These are phyloP conservation scores for Philereme transversata DNA, from an alignment of 2,888 invertebrate species.

Conservation along the genomic window DNA sequence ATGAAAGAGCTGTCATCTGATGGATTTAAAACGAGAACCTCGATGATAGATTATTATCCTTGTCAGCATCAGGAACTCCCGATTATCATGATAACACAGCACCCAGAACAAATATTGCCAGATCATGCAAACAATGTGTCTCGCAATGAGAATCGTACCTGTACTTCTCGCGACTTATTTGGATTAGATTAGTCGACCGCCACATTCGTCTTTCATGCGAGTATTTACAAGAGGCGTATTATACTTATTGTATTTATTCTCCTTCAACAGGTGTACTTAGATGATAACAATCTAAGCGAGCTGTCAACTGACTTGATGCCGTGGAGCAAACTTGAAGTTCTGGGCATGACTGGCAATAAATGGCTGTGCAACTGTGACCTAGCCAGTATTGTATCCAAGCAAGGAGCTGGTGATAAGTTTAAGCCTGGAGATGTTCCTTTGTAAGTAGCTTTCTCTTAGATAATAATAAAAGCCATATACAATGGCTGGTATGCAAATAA, in stretches of 20 bases:
- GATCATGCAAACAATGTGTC: too few relatives aligned
- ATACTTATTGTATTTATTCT: slow-evolving; percentile 1
- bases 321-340: slow-evolving; percentile 80
- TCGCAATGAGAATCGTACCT: too few relatives aligned
- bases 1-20: too few relatives aligned
- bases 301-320: slow-evolving; percentile 79
- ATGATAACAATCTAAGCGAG: slow-evolving; percentile 84
- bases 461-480: too few relatives aligned
- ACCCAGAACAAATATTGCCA: too few relatives aligned
- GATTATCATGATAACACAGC: too few relatives aligned
- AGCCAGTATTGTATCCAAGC: slow-evolving; percentile 68
- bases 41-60: too few relatives aligned
- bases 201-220: background rate
- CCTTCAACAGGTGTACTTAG: slow-evolving; percentile 83
- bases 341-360: slow-evolving; percentile 86
- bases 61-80: too few relatives aligned
- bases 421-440: slow-evolving; percentile 66
- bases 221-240: slow-evolving; percentile 1
- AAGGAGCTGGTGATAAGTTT: slow-evolving; percentile 69
- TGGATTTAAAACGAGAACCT: too few relatives aligned
- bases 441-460: slow-evolving; percentile 54
- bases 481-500: too few relatives aligned
- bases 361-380: slow-evolving; percentile 87
- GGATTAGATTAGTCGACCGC: too few relatives aligned
- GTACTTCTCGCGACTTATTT: too few relatives aligned